Evolutionary conservation across 30 jellyfish, hydroid and myxozoan species (phyloP).

Genomic region (Cassiopea andromeda): DNA sequence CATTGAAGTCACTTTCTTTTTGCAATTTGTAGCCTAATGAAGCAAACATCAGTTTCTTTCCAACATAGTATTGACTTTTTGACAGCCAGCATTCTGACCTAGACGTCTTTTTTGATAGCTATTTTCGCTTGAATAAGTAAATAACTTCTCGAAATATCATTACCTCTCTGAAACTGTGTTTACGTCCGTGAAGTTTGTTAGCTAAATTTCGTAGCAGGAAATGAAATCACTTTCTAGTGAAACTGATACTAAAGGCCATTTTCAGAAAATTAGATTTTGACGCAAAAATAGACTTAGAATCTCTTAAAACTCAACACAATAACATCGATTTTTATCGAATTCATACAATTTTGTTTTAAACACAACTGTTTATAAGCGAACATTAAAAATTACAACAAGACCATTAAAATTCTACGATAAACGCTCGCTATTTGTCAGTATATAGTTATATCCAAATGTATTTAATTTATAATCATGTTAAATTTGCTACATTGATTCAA

Average conservation of each 20-base stretch:
- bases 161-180: too few relatives aligned
- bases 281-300: neutral
- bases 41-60: too few relatives aligned
- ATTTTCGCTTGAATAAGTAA: too few relatives aligned
- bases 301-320: conserved; percentile 64
- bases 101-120: too few relatives aligned
- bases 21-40: too few relatives aligned
- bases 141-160: too few relatives aligned
- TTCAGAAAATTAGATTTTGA: neutral
- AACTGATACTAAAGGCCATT: neutral
- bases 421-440: neutral
- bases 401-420: neutral
- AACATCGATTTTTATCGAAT: conserved; percentile 71
- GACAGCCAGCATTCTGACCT: too few relatives aligned
- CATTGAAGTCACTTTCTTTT: too few relatives aligned
- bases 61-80: too few relatives aligned
- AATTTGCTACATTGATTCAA: neutral
- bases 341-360: conserved; percentile 36
- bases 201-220: too few relatives aligned
- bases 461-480: neutral
- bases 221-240: neutral
- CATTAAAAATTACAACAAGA: neutral
- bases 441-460: neutral
- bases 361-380: conserved; percentile 15
- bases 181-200: too few relatives aligned